A percentile compares a stretch with the other conserved stretches of the same genome.
phyloP scores from a whole-genome alignment of 2,888 invertebrate genomes.

The Lordiphosa fenestrarum region DNA sequence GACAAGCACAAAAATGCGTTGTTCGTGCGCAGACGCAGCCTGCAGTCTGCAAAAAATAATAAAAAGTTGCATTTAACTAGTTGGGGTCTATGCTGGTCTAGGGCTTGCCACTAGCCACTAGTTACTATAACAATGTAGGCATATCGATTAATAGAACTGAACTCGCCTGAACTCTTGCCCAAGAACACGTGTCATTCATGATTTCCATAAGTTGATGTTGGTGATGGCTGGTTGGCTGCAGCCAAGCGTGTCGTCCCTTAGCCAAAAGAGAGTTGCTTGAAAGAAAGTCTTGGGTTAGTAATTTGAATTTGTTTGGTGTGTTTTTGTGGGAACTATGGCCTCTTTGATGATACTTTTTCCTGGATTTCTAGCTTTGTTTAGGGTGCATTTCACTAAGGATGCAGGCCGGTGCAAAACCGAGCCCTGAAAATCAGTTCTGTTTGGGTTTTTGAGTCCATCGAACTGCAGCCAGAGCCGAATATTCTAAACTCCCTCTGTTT shows the following conservation, averaged over 20 bases:
- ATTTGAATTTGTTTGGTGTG: too few species aligned
- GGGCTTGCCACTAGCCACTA: conserved; percentile 36
- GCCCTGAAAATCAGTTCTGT: too few species aligned
- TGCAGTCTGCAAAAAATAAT: conserved; percentile 32
- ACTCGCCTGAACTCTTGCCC: conserved; percentile 52
- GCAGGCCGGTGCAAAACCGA: too few species aligned
- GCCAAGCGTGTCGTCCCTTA: conserved; percentile 38
- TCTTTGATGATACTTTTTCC: too few species aligned
- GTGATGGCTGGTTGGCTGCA: too few species aligned
- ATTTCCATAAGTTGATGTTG: conserved; percentile 63
- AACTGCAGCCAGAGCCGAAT: too few species aligned
- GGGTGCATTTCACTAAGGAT: too few species aligned
- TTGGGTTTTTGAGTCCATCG: too few species aligned
- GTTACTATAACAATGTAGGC: conserved; percentile 31
- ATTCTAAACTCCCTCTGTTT: too few species aligned
- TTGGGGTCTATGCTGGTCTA: conserved; percentile 34
- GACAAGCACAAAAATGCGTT: conserved; percentile 76
- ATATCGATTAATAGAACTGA: conserved; percentile 64
- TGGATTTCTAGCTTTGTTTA: too few species aligned
- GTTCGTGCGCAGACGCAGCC: conserved; percentile 61
- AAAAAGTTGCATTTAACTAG: conserved; percentile 63
- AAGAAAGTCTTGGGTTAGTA: too few species aligned
- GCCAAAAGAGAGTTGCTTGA: conserved; percentile 1
- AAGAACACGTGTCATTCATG: conserved; percentile 54
- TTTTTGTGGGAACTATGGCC: too few species aligned